Evolutionary conservation across 2,797 vertebrate species (phyloP).

Genomic region (Xerus rutilus): DNA sequence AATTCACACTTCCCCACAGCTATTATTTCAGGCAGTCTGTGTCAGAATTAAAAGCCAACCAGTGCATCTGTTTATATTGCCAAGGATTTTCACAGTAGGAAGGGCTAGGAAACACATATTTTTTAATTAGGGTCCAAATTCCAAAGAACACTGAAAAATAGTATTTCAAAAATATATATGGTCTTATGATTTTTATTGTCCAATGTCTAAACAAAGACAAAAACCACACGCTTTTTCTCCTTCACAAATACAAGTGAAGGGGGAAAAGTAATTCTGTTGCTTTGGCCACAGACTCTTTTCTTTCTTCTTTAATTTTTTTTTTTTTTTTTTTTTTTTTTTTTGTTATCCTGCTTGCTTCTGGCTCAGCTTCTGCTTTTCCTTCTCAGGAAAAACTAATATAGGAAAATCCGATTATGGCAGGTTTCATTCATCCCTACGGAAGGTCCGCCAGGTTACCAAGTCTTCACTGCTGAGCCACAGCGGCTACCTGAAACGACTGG

Average conservation of each 20-base stretch:
- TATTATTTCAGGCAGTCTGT: slow-evolving; percentile 85
- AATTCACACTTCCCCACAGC: slow-evolving; percentile 82
- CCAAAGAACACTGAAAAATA: slow-evolving; percentile 80
- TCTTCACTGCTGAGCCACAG: slow-evolving; percentile 34
- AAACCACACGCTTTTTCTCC: slow-evolving; percentile 57
- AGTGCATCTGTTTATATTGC: slow-evolving; percentile 85
- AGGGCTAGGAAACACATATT: slow-evolving; percentile 83
- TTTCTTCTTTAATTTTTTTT: neutral
- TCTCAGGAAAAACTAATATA: slow-evolving; percentile 63
- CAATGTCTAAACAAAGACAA: slow-evolving; percentile 80
- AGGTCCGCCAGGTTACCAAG: slow-evolving; percentile 38
- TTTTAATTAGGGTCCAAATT: slow-evolving; percentile 83
- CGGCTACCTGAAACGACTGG: neutral
- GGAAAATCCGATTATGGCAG: slow-evolving; percentile 58
- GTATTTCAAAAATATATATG: slow-evolving; percentile 74
- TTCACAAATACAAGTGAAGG: slow-evolving; percentile 67
- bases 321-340: neutral
- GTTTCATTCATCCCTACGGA: slow-evolving; percentile 29
- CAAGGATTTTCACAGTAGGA: slow-evolving; percentile 84
- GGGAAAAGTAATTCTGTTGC: slow-evolving; percentile 64
- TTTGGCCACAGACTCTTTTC: slow-evolving; percentile 69
- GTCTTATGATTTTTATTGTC: slow-evolving; percentile 80
- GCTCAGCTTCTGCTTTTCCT: slow-evolving; percentile 64
- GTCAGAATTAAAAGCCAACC: slow-evolving; percentile 87
- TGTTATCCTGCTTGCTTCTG: slow-evolving; percentile 69